Conservation (phyloP, 2,888 invertebrate species). For the Lacanobia oleracea region DNA sequence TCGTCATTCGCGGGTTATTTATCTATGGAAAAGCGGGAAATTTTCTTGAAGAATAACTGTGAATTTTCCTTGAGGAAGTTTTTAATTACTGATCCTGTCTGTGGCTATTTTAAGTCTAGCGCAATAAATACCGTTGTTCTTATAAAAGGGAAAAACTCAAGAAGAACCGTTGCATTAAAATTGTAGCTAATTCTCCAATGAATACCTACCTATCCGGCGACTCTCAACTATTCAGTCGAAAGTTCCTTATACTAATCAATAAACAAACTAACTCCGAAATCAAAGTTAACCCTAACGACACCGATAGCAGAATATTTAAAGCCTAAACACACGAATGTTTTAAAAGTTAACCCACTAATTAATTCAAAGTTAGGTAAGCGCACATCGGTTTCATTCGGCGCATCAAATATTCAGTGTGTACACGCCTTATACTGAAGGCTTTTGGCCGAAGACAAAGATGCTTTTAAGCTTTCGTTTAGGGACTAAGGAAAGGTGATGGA, state of each 20-base stretch:
- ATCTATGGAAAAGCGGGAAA: constrained; percentile 47
- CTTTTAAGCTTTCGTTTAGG: constrained; percentile 84
- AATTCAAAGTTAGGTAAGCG: constrained; percentile 77
- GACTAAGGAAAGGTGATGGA: constrained; percentile 72
- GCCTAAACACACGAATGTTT: constrained; percentile 55
- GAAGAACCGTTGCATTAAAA: neutral
- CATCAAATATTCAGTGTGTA: constrained; percentile 87
- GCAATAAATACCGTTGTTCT: neutral
- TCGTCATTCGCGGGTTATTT: constrained; percentile 66
- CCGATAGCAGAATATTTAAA: constrained; percentile 55
- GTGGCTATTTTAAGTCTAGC: neutral
- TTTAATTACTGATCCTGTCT: neutral
- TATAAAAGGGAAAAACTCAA: neutral
- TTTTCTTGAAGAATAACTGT: constrained; percentile 5
- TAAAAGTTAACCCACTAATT: constrained; percentile 71
- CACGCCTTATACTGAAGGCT: constrained; percentile 84
- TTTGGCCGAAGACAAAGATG: constrained; percentile 88
- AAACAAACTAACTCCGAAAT: constrained; percentile 39
- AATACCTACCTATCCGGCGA: neutral
- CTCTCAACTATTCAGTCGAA: neutral
- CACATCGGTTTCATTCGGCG: constrained; percentile 75
- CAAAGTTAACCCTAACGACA: constrained; percentile 61
- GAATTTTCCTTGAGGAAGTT: neutral
- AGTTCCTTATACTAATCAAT: constrained; percentile 36
- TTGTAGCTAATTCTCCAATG: neutral